These are phyloP conservation scores for Ranitomeya variabilis DNA, from an alignment of 2,113 vertebrate genomes.

Conservation along the genomic window DNA sequence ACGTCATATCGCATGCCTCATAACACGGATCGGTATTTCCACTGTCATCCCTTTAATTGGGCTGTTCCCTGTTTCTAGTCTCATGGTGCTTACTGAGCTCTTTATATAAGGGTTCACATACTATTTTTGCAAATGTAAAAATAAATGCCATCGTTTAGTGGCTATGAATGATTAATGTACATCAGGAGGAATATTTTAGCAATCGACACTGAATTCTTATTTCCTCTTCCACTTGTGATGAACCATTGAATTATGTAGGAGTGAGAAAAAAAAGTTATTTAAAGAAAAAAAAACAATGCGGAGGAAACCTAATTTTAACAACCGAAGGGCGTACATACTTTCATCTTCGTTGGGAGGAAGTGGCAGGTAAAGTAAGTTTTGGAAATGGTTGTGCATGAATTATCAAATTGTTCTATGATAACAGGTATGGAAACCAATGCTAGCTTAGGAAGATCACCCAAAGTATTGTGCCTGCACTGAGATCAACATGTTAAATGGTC, in stretches of 20 bases:
- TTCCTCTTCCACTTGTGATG: conserved; percentile 27
- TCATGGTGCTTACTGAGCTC: neutral
- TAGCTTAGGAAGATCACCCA: too few relatives aligned
- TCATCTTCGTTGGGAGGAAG: conserved; percentile 26
- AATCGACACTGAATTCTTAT: conserved; percentile 1
- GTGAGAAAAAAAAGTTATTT: conserved; percentile 43
- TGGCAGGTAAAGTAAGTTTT: neutral
- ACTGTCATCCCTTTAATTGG: neutral
- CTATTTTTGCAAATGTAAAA: neutral
- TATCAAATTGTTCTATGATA: too few relatives aligned
- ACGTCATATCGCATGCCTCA: neutral
- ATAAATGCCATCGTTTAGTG: neutral
- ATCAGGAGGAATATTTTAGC: neutral
- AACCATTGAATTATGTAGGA: conserved; percentile 37
- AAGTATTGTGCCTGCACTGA: too few relatives aligned
- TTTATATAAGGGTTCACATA: neutral
- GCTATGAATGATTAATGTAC: neutral
- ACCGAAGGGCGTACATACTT: conserved; percentile 9
- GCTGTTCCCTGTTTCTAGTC: neutral
- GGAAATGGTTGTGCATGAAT: too few relatives aligned
- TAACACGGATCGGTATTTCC: neutral
- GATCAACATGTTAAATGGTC: too few relatives aligned
- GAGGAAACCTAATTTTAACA: conserved; percentile 44
- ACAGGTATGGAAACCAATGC: too few relatives aligned
- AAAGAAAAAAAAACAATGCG: conserved; percentile 35